These are phyloP conservation scores for Coregonus suidteri DNA, from an alignment of 2,797 vertebrate species.

Conservation along the genomic window DNA sequence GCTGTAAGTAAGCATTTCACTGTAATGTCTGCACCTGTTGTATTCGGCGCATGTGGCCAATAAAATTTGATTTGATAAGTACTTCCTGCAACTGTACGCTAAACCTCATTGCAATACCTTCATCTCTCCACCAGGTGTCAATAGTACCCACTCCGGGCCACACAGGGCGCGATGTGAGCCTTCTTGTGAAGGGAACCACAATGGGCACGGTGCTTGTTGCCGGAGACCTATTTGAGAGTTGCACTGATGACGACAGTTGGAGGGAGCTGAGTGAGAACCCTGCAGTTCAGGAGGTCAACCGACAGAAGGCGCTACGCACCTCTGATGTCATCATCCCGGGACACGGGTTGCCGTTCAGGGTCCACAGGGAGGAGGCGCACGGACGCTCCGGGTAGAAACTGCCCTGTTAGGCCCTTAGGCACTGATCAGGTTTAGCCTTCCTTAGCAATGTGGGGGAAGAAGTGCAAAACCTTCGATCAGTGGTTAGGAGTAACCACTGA, in stretches of 20 bases:
- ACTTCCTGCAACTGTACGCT: no score
- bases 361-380: conserved; percentile 53
- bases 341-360: conserved; percentile 82
- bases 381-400: not conserved
- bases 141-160: conserved; percentile 86
- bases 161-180: conserved; percentile 80
- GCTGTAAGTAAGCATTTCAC: no score
- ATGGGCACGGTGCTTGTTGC: conserved; percentile 78
- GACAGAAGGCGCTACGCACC: conserved; percentile 58
- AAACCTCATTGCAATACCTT: not conserved
- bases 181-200: conserved; percentile 75
- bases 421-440: no score
- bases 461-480: no score
- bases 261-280: conserved; percentile 77
- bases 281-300: conserved; percentile 69
- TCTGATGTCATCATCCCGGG: conserved; percentile 87
- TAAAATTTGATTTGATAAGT: no score
- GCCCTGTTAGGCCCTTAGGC: no score
- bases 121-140: conserved; percentile 66
- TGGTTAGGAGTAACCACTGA: no score
- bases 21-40: no score
- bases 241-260: conserved; percentile 79
- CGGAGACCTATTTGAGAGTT: conserved; percentile 86
- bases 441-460: no score
- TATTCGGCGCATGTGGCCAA: no score